Evolutionary conservation across 2,797 vertebrate species (phyloP), one percentile per base, ranked within the genome.

Genomic region (Poecilia velifera): DNA sequence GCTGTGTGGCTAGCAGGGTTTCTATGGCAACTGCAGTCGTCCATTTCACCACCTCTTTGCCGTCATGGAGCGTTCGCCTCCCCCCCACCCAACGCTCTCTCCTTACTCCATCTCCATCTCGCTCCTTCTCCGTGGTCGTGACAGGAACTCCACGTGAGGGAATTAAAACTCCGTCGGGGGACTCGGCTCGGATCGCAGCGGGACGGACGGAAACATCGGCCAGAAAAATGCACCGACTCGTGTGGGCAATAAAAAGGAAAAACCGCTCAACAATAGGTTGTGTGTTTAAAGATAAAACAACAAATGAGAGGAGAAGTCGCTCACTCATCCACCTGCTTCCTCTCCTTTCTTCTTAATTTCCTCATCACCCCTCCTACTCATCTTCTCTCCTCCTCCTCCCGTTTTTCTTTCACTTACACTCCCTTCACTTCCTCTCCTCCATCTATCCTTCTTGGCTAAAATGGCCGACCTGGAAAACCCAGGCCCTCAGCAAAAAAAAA

Each of bases 1-100:
- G 51, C 85, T 90, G 88, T 88, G 87, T 92, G 90, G 92, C 93
- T 94, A 93, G 88, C 86, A 80, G 77, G 77, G 94, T 95, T 94
- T 93, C 94, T 93, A 95, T 94, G 92, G 94, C 93, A 95, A 95
- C 94, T 85, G 89, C 90, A 92, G 94, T 93, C 93, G 91, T 93
- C 94, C 94, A 94, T 94, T 95, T 95, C 93, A 91, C 84, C 93
- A 89, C 91, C 91, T 93, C 89, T 86, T 88, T 77, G 87, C 89
- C 89, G 84, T 89, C 91, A 90, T 87, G 76, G 86, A 90, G 90
- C 80, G 79, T 87, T 84, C 83, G 64, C 88, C 84, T 80, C 81
- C 6, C 25, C 68, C 68, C 41, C 68, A 2, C 39, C 22, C 68
- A 20, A 14, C 25, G 3, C 68, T 72, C n/a, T 46, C 43, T 72